Conservation (phyloP, 2,797 vertebrate species). For the Hozukius guyotensis region DNA sequence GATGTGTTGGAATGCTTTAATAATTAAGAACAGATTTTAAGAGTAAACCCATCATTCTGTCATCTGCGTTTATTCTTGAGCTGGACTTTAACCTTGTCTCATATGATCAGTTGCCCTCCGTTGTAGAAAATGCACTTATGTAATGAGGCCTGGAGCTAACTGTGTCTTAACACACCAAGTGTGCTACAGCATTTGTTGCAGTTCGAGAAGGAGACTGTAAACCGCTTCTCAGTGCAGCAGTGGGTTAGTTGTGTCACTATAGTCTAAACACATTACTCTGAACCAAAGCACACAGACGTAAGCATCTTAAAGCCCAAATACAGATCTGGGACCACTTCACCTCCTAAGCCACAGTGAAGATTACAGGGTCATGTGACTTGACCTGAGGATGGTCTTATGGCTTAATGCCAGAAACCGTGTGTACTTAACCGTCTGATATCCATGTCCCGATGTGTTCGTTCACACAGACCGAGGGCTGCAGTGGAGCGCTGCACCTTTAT, state of each 20-base stretch:
- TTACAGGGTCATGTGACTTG: conserved; percentile 72
- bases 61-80: neutral
- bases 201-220: neutral
- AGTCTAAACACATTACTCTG: neutral
- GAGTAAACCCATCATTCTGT: neutral
- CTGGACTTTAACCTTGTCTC: neutral
- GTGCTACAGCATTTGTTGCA: neutral
- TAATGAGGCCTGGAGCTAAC: conserved; percentile 3
- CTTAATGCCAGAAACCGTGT: conserved; percentile 44
- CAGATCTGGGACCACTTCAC: conserved; percentile 69
- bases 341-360: conserved; percentile 64
- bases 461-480: neutral
- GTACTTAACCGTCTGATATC: conserved; percentile 36
- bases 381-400: conserved; percentile 54
- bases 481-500: neutral
- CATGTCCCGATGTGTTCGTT: conserved; percentile 6
- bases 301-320: conserved; percentile 70
- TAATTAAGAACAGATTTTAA: neutral
- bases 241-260: conserved; percentile 1
- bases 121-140: conserved; percentile 9
- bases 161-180: neutral
- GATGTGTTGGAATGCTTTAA: neutral
- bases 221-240: neutral
- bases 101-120: neutral
- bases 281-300: conserved; percentile 52